A percentile compares a stretch with the other conserved stretches of the same genome.
phyloP scores from a whole-genome alignment of 2,888 invertebrate genomes.

The Heliconius ismenius region DNA sequence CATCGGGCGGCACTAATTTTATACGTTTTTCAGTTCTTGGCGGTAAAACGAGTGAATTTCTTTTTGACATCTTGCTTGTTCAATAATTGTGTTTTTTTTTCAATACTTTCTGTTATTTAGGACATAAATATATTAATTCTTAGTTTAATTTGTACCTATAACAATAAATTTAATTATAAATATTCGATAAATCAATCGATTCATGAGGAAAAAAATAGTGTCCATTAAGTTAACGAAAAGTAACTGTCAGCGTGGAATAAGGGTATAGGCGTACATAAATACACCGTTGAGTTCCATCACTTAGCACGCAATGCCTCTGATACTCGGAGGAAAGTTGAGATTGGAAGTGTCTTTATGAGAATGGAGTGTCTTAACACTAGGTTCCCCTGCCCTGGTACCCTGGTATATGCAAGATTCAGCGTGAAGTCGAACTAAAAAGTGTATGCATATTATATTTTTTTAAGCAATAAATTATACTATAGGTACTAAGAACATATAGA shows the following conservation, averaged over 20 bases:
- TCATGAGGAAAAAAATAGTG: neutral
- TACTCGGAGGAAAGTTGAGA: too few species aligned
- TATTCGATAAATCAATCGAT: neutral
- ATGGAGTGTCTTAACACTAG: too few species aligned
- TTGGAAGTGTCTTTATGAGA: too few species aligned
- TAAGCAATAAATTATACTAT: too few species aligned
- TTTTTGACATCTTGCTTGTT: constrained; percentile 52
- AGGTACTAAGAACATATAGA: neutral
- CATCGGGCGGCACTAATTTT: constrained; percentile 83
- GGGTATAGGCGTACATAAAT: too few species aligned
- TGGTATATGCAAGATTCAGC: too few species aligned
- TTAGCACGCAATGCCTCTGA: too few species aligned
- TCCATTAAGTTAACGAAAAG: neutral
- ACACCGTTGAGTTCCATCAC: too few species aligned
- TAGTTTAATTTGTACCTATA: neutral
- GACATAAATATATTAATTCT: neutral
- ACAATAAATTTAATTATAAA: constrained; percentile 1
- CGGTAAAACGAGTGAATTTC: constrained; percentile 52
- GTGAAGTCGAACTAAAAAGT: too few species aligned
- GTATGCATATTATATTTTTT: too few species aligned
- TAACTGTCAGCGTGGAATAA: too few species aligned
- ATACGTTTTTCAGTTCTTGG: constrained; percentile 61
- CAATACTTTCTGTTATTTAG: neutral
- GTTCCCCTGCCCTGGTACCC: too few species aligned
- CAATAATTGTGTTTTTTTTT: neutral